Base-by-base conservation (phyloP, 2,113 vertebrate species). In the Nothobranchius furzeri region DNA sequence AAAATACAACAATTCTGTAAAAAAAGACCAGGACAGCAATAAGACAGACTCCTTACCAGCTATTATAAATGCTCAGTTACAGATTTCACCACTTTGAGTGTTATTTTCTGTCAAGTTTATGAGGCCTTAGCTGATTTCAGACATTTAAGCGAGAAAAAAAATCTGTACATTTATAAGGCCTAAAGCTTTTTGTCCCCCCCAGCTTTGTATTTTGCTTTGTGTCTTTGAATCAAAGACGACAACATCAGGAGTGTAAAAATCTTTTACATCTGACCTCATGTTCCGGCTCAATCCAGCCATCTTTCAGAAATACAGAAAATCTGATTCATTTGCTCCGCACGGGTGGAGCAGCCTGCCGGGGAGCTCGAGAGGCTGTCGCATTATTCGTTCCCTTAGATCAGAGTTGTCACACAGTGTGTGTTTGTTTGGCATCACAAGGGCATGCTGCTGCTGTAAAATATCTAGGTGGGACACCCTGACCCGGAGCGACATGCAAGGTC, bases 321-420 rank as follows among this genome's bases (percentile, higher is more conserved):
- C 60, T 6, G 69, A 84, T 85, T 80, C 50, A 77, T 83, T 83
- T 66, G 62, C 68, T 85, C 82, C 75, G 78, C 1, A 17, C 3
- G 42, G 85, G 75, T 68, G 17, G 24, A 60, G 61, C 70, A 9
- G 60, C 46, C 79, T 73, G 82, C 68, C 79, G 20, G 50, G 60
- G 73, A 74, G 78, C 85, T 59, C 14, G 78, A 73, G 75, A 65
- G 62, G 74, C 75, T 85, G 86, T 88, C 85, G 82, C 73, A 62
- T 82, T 83, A 83, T 83, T 81, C 79, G 82, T 82, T 74, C 73
- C 67, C 66, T 61, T 8, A 84, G 70, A 88, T 89, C 75, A 48
- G 37, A 64, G 73, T 81, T 89, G 87, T 86, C 87, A 84, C 68
- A 68, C 25, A 54, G 61, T 47, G 72, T 49, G 77, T 24, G 63